Base-by-base conservation (phyloP, 2,797 vertebrate species). In the Melanotaenia nigrans region DNA sequence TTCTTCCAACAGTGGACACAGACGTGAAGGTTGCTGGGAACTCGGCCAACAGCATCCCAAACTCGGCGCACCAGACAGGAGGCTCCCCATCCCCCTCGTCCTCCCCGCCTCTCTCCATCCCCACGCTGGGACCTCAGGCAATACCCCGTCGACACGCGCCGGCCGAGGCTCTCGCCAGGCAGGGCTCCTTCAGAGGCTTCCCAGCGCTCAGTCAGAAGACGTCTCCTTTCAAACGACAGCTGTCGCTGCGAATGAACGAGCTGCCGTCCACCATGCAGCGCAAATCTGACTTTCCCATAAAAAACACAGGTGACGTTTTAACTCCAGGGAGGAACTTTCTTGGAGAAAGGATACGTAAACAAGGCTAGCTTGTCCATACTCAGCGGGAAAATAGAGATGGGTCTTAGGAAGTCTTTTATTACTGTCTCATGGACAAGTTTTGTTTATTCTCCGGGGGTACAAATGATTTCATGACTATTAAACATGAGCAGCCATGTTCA, bases 141-240 rank as follows among this genome's bases (percentile, higher is more conserved):
- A 99, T 99, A 68, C 97, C 98, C 0, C 97, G 98, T 61, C 92
- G 97, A 45, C 98, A 99, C 2, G 97, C 98, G 0, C 96, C 97
- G 0, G 96, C 95, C 36, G 98, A 99, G 55, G 96, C 96, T 2
- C 95, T 99, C 30, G 97, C 97, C 75, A 93, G 98, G 57, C 98
- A 99, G 93, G 97, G 97, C 30, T 99, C 98, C 40, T 99, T 99
- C 94, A 92, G 96, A 64, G 98, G 97, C 76, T 99, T 99, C 90
- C 98, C 98, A 0, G 97, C 92, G 32, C 97, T 99, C 56, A 97
- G 96, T 87, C 96, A 99, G 90, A 99, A 98, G 92, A 98, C 97
- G 28, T 99, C 98, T 59, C 98, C 98, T 75, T 99, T 99, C 91
- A 99, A 99, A 79, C 94, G 98, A 12, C 97, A 99, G 73, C 87